Conservation (phyloP, 30 jellyfish, hydroid and myxozoan genomes). For the Catostylus mosaicus region DNA sequence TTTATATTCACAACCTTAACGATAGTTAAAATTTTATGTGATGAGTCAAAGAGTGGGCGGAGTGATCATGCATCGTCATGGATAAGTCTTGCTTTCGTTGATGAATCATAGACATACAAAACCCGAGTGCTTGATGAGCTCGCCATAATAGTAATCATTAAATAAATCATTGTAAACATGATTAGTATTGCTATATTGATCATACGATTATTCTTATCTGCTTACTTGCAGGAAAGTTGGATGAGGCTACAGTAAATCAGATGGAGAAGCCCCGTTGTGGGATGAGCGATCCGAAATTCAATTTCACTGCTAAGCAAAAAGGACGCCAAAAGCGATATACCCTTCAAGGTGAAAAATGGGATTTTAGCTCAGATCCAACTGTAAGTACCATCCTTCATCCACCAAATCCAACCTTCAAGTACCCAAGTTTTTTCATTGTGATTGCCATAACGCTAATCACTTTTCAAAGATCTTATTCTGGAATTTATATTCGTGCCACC, state of each 20-base stretch:
- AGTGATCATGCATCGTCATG: not conserved
- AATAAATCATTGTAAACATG: too few species aligned
- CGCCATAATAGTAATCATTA: not conserved
- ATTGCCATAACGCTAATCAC: too few species aligned
- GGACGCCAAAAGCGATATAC: conserved; percentile 65
- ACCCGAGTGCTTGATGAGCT: not conserved
- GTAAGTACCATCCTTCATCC: conserved; percentile 30
- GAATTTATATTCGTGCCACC: too few species aligned
- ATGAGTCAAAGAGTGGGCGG: too few species aligned
- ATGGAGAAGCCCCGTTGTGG: conserved; percentile 92
- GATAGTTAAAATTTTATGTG: too few species aligned
- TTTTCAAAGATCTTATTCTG: too few species aligned
- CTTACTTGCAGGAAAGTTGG: conserved; percentile 56
- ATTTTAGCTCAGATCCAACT: not conserved
- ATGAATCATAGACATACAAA: not conserved
- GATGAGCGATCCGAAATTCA: conserved; percentile 51
- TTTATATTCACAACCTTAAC: too few species aligned
- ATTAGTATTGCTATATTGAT: not conserved
- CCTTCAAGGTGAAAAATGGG: conserved; percentile 87
- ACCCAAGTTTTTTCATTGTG: too few species aligned
- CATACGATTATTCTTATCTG: not conserved
- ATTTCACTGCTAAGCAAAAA: not conserved
- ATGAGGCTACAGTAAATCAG: conserved; percentile 57
- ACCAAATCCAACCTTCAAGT: too few species aligned
- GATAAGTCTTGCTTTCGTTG: not conserved